Conservation (phyloP, 1,140 invertebrate species). For the Cephus cinctus region DNA sequence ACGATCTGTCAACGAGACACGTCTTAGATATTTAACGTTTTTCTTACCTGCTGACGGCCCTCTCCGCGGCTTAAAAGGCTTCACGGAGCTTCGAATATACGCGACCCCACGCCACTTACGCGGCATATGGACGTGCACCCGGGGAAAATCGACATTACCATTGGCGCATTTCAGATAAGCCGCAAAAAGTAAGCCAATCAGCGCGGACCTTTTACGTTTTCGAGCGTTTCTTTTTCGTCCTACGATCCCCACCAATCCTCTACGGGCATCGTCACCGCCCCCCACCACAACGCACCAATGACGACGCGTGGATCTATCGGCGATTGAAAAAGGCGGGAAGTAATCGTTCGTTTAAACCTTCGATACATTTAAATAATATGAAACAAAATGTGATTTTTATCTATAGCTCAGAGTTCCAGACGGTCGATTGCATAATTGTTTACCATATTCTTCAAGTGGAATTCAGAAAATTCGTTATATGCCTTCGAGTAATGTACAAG, state of each 20-base stretch:
- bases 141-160: slow-evolving; percentile 52
- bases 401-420: no score
- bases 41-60: slow-evolving; percentile 60
- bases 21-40: slow-evolving; percentile 58
- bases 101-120: slow-evolving; percentile 65
- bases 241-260: no score
- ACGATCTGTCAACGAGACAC: slow-evolving; percentile 58
- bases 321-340: slow-evolving; percentile 38
- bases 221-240: slow-evolving; percentile 58
- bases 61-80: slow-evolving; percentile 61
- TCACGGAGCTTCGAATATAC: slow-evolving; percentile 62
- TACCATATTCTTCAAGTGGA: no score
- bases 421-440: no score
- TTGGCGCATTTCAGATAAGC: slow-evolving; percentile 64
- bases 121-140: slow-evolving; percentile 58
- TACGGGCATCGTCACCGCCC: no score
- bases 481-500: no score
- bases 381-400: no score
- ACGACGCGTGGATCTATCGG: slow-evolving; percentile 30
- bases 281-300: slow-evolving; percentile 4
- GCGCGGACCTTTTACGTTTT: slow-evolving; percentile 51
- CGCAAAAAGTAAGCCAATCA: slow-evolving; percentile 64
- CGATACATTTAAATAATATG: no score
- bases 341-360: no score
- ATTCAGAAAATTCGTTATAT: no score